Evolutionary conservation across 2,888 invertebrate species (phyloP), one percentile per base, ranked within the genome.

Genomic region (Drosophila parthenogenetica): DNA sequence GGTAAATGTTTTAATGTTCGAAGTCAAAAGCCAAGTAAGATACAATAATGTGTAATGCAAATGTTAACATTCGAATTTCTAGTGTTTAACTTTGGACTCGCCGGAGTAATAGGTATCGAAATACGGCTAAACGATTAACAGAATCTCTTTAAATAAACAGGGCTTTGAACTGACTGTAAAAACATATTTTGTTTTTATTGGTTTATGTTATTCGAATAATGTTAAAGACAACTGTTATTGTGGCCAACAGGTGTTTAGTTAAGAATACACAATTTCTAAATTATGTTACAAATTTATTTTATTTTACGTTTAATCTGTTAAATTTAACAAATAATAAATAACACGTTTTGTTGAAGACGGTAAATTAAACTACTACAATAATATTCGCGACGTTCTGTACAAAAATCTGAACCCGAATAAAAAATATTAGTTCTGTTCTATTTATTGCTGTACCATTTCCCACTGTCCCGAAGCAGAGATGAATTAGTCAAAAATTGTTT

Each of bases 241-340:
- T 25, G 43, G 69, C 13, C 70, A 70, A 70, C 69, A 70, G 69
- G 70, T 70, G 69, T 54, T 45, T 3, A 55, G 35, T 7, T 55
- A 14, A 14, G 1, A n/a, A 45, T 0, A 11, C 0, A n/a, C 22
- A 22, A 22, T 22, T 5, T 7, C 1, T 11, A 11, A 4, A 13
- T 8, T 17, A 19, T 11, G 11, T 11, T 29, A 29, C 19, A 0
- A 11, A 17, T 17, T 17, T 11, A 11, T 13, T 35, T 35, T 35
- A 35, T 35, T 11, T 11, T 11, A 11, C 11, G 32, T 0, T 11
- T 13, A 13, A 11, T 13, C 2, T 13, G 7, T 35, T 13, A 8
- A 35, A 35, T 7, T 35, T 13, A 35, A 35, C 13, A 35, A 13
- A 4, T 13, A 29, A 8, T 8, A 8, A 29, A 29, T 5, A 8